phyloP scores from a whole-genome alignment of 2,888 invertebrate genomes.

The Malthinus seriepunctatus region DNA sequence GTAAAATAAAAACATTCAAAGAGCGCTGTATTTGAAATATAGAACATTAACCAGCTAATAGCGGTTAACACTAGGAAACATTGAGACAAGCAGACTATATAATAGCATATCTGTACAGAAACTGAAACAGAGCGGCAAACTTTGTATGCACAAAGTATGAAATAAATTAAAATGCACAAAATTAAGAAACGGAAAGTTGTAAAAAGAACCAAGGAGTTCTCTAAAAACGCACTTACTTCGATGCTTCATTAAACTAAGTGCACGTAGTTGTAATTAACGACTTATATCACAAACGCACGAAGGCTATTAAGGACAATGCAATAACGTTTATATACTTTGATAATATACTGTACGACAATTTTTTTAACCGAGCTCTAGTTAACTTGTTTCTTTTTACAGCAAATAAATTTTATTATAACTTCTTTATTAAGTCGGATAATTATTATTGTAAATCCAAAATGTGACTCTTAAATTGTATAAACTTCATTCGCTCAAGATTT shows the following conservation, averaged over 20 bases:
- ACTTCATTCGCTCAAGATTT: too few relatives aligned
- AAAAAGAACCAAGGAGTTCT: conserved; percentile 1
- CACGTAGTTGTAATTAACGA: not conserved
- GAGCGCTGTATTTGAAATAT: conserved; percentile 38
- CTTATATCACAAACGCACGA: not conserved
- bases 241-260: conserved; percentile 23
- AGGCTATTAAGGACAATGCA: not conserved
- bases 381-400: too few relatives aligned
- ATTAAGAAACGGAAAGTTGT: not conserved
- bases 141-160: conserved; percentile 11
- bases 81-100: conserved; percentile 22
- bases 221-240: conserved; percentile 1
- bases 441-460: too few relatives aligned
- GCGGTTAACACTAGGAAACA: conserved; percentile 28
- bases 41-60: conserved; percentile 36
- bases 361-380: not conserved
- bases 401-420: too few relatives aligned
- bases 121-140: conserved; percentile 14
- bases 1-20: conserved; percentile 38
- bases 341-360: too few relatives aligned
- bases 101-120: conserved; percentile 23
- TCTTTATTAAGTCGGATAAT: too few relatives aligned
- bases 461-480: too few relatives aligned
- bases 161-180: conserved; percentile 10
- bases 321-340: not conserved